Evolutionary conservation across 2,797 vertebrate species (phyloP).

Genomic region (Megaceryle alcyon): DNA sequence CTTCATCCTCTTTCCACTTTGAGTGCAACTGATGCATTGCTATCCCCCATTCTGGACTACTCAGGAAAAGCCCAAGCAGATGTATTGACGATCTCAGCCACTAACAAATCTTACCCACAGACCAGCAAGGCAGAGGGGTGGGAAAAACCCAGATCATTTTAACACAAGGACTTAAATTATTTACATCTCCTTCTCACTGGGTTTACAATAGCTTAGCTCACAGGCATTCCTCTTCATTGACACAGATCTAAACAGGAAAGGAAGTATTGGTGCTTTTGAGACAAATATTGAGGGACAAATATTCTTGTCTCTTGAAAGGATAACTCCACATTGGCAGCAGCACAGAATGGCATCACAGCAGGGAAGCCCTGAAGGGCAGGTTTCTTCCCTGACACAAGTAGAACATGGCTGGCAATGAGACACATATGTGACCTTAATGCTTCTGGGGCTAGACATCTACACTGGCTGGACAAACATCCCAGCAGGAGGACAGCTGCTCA

Average conservation of each 20-base stretch:
- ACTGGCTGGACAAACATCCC: background rate
- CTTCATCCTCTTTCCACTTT: background rate
- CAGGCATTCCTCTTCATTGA: background rate
- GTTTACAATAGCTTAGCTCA: background rate
- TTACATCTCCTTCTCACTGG: background rate
- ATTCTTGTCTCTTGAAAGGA: background rate
- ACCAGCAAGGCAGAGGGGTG: background rate
- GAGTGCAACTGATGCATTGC: background rate
- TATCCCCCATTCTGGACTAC: background rate
- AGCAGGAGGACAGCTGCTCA: background rate
- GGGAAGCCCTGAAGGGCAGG: slow-evolving; percentile 7
- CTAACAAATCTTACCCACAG: background rate
- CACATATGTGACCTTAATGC: background rate
- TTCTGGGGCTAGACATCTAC: background rate
- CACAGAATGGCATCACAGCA: slow-evolving; percentile 8
- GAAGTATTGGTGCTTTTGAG: background rate
- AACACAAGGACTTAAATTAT: background rate
- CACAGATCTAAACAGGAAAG: slow-evolving; percentile 1
- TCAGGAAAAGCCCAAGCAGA: background rate
- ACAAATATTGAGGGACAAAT: background rate
- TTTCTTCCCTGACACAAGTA: background rate
- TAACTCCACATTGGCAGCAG: background rate
- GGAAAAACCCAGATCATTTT: background rate
- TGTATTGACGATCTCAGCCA: background rate
- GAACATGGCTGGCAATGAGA: background rate